Base-by-base conservation (phyloP, 1,140 invertebrate genomes). In the Orussus abietinus region DNA sequence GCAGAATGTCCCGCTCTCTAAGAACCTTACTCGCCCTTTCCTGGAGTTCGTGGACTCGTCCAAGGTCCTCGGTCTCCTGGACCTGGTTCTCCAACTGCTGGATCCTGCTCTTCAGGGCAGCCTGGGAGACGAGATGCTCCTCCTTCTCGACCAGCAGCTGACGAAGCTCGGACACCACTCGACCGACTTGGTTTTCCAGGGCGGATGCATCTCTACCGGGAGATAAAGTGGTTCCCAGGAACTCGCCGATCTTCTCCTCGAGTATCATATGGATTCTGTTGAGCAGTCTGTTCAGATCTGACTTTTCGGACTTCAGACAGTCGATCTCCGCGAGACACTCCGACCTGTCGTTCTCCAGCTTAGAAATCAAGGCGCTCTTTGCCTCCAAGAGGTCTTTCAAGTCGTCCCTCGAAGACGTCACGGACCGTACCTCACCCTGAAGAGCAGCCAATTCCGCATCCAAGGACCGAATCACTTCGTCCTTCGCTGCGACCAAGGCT, bases 31-130 rank as follows among this genome's bases (percentile, higher is more conserved):
- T 34, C 1, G 57, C 25, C 7, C 47, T 45, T 11, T 35, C 29
- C 25, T 69, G 49, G 10, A 60, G 19, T 6, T 66, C 52, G 5
- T 45, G 33, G 14, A 62, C 44, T 4, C 38, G 13, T 7, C 50
- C 53, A 4, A 38, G 37, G 3, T 64, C 53, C 18, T 37, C 0
- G 17, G 39, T 6, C 42, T 54, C 4, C 35, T 47, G 22, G 0
- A 50, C 9, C 38, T 64, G 6, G 11, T 36, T n/a, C n/a, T 20
- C 18, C 34, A 36, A 17, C 21, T 36, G 15, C 10, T 19, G 11
- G 4, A 36, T 13, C 21, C 18, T 10, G 10, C 21, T 20, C 12
- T 7, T 20, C 5, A 12, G 13, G 9, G 34, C 13, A 19, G 17
- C 34, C 15, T 36, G 34, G 11, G 34, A 36, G 10, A 10, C 3